Conservation (phyloP, 1,140 invertebrate species). For the Paraescarpia echinospica region DNA sequence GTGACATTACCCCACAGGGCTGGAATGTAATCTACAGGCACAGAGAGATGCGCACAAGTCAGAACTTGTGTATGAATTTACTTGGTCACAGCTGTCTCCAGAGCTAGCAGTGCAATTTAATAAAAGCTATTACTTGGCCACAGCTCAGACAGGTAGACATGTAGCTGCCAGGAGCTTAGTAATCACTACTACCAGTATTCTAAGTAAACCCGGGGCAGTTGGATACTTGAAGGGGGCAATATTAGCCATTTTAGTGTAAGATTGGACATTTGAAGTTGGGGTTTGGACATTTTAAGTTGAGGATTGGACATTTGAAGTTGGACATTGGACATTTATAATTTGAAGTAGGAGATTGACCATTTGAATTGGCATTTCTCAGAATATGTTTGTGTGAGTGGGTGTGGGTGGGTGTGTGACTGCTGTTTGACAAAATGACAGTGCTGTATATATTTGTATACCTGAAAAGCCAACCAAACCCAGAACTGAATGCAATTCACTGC, state of each 20-base stretch:
- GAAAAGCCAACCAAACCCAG: no score
- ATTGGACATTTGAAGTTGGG: no score
- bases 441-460: no score
- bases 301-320: no score
- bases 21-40: background rate
- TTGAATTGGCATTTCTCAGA: background rate
- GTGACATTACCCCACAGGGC: background rate
- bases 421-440: no score
- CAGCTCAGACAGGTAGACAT: background rate
- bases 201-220: no score
- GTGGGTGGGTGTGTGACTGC: no score
- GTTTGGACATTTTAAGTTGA: no score
- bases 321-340: no score
- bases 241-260: no score
- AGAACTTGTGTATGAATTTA: background rate
- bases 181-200: background rate
- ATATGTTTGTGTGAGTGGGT: background rate
- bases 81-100: background rate
- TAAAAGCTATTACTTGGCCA: background rate
- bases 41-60: background rate
- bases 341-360: background rate
- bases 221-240: no score
- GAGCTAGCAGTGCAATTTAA: background rate
- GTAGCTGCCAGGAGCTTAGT: background rate
- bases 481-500: no score